A percentile compares a stretch with the other conserved stretches of the same genome.
These are phyloP conservation scores for Psammodynastes pulverulentus DNA, from an alignment of 2,113 vertebrate species.

Conservation along the genomic window DNA sequence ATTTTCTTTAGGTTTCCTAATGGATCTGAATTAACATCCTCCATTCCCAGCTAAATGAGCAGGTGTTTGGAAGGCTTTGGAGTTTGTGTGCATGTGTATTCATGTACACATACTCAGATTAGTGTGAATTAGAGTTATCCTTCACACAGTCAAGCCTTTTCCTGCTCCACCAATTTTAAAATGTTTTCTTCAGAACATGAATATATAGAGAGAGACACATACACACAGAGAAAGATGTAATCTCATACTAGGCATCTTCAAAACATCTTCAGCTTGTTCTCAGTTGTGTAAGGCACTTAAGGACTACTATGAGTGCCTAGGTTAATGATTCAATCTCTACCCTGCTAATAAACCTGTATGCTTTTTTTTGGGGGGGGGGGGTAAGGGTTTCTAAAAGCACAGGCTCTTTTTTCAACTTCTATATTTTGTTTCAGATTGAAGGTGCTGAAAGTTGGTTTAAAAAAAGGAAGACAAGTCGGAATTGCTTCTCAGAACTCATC, in stretches of 20 bases:
- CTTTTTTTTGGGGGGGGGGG: too few species aligned
- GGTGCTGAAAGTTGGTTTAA: not conserved
- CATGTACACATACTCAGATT: not conserved
- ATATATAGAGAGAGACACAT: not conserved
- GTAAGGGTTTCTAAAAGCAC: not conserved
- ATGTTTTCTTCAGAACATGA: not conserved
- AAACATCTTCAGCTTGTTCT: not conserved
- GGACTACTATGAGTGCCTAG: not conserved
- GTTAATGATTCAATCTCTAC: conserved; percentile 10
- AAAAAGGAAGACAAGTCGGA: not conserved
- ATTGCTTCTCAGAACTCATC: not conserved
- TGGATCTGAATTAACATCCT: conserved; percentile 45
- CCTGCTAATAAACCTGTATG: not conserved
- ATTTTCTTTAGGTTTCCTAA: conserved; percentile 38
- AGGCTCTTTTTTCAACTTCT: not conserved
- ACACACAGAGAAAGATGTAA: not conserved
- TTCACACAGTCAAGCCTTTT: not conserved
- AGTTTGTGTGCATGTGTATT: not conserved
- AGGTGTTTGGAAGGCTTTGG: conserved; percentile 32
- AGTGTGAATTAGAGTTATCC: not conserved
- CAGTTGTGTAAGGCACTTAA: not conserved
- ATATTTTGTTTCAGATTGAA: not conserved
- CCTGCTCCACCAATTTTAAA: not conserved
- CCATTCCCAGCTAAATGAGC: conserved; percentile 27
- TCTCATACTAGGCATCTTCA: not conserved